Evolutionary conservation across 2,113 vertebrate species (phyloP).

Genomic region (Hemibagrus wyckioides): DNA sequence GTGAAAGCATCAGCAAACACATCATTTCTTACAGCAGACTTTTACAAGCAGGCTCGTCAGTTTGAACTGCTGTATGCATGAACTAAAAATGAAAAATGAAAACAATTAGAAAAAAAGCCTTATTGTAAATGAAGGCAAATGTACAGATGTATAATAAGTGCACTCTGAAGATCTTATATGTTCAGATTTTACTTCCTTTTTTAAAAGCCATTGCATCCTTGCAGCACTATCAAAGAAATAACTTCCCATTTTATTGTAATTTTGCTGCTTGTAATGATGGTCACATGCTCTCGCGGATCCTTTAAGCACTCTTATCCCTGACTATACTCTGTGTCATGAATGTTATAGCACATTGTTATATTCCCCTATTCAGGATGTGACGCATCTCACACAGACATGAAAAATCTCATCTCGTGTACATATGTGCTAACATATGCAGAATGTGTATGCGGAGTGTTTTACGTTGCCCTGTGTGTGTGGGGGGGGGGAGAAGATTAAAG

Average conservation of each 20-base stretch:
- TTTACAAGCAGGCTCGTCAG: not conserved
- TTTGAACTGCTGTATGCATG: not conserved
- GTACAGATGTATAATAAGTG: not conserved
- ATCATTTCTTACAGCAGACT: not conserved
- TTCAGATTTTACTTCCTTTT: conserved; percentile 10
- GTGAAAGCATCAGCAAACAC: not conserved
- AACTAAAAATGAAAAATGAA: too few relatives aligned
- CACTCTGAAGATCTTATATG: not conserved
- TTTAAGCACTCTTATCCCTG: not conserved
- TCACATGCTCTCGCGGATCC: not conserved
- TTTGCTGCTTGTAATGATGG: not conserved
- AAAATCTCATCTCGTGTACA: too few relatives aligned
- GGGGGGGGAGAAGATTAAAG: too few relatives aligned
- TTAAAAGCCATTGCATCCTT: not conserved
- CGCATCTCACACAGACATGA: not conserved
- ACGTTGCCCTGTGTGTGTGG: too few relatives aligned
- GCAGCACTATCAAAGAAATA: conserved; percentile 3
- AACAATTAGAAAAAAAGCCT: too few relatives aligned
- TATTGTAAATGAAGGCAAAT: not conserved
- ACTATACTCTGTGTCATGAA: not conserved
- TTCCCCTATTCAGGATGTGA: not conserved
- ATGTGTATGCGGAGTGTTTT: too few relatives aligned
- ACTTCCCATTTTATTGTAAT: conserved; percentile 10
- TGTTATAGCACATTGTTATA: not conserved
- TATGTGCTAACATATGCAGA: too few relatives aligned